Percentiles rank a stretch among this genome's conserved stretches.
phyloP scores from a whole-genome alignment of 1,140 invertebrate species.

The Polypedilum pembai region DNA sequence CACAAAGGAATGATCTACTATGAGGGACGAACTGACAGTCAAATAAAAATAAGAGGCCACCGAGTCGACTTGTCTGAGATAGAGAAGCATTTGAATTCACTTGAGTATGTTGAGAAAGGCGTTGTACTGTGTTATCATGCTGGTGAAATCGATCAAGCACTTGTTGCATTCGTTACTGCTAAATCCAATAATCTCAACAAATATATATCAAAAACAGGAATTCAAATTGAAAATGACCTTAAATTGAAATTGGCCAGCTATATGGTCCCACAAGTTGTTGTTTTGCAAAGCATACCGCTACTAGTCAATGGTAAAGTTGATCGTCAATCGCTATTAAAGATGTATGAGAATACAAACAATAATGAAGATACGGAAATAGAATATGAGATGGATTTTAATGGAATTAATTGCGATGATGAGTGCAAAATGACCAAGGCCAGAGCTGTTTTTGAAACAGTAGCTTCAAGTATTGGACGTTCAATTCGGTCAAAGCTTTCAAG shows the following conservation, averaged over 20 bases:
- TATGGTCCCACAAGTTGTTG: constrained; percentile 69
- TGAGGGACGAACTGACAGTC: no score
- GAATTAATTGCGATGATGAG: constrained; percentile 50
- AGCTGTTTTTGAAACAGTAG: constrained; percentile 63
- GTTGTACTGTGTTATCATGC: constrained; percentile 72
- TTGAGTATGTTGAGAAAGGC: constrained; percentile 41
- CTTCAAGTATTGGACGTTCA: constrained; percentile 56
- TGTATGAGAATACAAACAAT: constrained; percentile 61
- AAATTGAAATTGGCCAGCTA: constrained; percentile 59
- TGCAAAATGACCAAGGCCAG: constrained; percentile 52
- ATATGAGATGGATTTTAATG: constrained; percentile 48
- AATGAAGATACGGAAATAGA: constrained; percentile 45
- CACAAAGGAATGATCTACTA: no score
- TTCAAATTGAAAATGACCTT: constrained; percentile 57
- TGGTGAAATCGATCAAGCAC: constrained; percentile 59
- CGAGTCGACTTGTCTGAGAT: constrained; percentile 77
- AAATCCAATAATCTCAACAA: neutral
- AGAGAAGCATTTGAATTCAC: constrained; percentile 51
- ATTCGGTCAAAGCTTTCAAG: constrained; percentile 51
- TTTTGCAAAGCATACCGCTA: constrained; percentile 64
- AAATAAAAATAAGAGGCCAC: constrained; percentile 80
- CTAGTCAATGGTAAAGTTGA: constrained; percentile 81
- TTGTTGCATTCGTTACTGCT: constrained; percentile 55
- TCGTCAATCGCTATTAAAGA: constrained; percentile 62
- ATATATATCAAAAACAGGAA: constrained; percentile 50